Percentiles rank a stretch among this genome's conserved stretches.
Conservation (phyloP, 2,888 invertebrate genomes). For the Lepidochitona cinerea region DNA sequence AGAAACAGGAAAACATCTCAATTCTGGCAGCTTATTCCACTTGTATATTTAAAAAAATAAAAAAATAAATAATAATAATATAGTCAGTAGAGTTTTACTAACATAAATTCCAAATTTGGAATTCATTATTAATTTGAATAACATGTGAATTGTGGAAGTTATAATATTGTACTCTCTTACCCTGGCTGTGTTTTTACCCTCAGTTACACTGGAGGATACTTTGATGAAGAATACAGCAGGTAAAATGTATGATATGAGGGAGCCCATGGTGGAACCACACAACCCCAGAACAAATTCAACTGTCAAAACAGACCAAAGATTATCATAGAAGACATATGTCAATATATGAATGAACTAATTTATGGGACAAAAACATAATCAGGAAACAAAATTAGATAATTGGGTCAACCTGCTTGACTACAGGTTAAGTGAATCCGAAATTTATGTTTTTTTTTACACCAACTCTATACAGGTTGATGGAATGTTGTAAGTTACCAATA, state of each 20-base stretch:
- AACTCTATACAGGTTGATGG: no score
- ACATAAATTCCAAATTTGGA: no score
- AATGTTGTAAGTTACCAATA: no score
- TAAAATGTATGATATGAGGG: conserved; percentile 91
- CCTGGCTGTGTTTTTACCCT: neutral
- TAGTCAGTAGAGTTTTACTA: no score
- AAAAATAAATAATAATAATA: no score
- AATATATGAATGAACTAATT: neutral
- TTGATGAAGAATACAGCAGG: conserved; percentile 92
- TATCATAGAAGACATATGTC: neutral
- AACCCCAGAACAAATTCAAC: conserved; percentile 90
- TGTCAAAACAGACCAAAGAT: conserved; percentile 38
- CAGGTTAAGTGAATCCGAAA: no score
- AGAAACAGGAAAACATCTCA: no score
- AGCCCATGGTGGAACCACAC: conserved; percentile 95
- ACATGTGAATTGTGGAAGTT: neutral
- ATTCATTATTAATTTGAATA: no score
- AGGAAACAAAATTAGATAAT: neutral
- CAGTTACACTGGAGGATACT: conserved; percentile 69
- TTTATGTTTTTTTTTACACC: no score
- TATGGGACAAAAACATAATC: neutral
- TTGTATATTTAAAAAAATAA: no score
- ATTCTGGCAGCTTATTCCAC: no score
- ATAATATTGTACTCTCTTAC: neutral
- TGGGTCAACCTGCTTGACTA: no score